These are phyloP conservation scores for Thereva nobilitata DNA, from an alignment of 2,888 invertebrate genomes.

Conservation along the genomic window DNA sequence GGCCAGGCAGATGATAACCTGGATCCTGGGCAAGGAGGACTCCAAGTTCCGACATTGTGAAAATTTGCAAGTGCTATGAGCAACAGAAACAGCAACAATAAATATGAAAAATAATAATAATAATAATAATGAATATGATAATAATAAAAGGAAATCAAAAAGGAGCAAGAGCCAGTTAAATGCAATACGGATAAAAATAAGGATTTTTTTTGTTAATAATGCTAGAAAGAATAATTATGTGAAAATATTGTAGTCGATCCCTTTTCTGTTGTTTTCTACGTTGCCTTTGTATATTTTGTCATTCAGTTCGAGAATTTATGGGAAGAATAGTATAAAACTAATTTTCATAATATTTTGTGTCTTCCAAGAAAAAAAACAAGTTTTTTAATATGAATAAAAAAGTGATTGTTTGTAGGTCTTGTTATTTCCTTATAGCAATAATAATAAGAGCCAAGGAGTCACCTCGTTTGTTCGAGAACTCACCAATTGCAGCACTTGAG, in stretches of 20 bases:
- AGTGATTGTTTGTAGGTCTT: slow-evolving; percentile 15
- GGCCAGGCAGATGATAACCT: slow-evolving; percentile 87
- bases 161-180: no score
- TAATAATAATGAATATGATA: no score
- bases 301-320: slow-evolving; percentile 12
- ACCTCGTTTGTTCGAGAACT: no score
- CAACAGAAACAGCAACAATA: slow-evolving; percentile 8
- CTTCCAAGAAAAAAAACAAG: slow-evolving; percentile 14
- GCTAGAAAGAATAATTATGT: no score
- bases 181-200: no score
- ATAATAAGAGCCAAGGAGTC: neutral
- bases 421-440: slow-evolving; percentile 5
- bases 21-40: slow-evolving; percentile 89
- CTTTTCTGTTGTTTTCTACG: slow-evolving; percentile 15
- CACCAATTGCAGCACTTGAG: no score
- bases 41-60: slow-evolving; percentile 91
- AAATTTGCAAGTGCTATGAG: slow-evolving; percentile 83
- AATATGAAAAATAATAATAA: neutral
- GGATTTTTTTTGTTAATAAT: no score
- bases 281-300: slow-evolving; percentile 23
- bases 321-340: slow-evolving; percentile 11
- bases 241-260: no score
- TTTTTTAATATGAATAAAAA: slow-evolving; percentile 21
- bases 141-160: no score
- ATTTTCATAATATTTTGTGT: slow-evolving; percentile 27